phyloP scores from a whole-genome alignment of 2,113 vertebrate species.

The Nettapus auritus region DNA sequence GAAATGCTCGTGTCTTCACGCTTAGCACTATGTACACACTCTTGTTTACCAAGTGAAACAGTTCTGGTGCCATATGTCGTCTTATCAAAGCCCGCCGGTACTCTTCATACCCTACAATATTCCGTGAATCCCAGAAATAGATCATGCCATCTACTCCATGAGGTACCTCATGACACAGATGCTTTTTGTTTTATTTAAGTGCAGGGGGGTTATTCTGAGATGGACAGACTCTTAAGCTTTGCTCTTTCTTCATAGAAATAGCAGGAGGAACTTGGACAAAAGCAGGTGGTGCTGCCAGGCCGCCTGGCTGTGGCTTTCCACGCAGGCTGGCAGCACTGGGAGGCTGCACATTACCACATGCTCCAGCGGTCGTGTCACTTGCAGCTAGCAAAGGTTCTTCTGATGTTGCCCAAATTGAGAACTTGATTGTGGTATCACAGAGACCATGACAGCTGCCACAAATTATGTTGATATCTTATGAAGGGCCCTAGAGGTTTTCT shows the following conservation, averaged over 20 bases:
- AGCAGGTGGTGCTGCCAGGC: not conserved
- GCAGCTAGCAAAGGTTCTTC: not conserved
- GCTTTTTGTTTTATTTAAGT: conserved; percentile 41
- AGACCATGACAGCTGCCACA: conserved; percentile 11
- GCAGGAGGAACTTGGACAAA: conserved; percentile 31
- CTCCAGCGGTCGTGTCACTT: not conserved
- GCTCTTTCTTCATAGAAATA: conserved; percentile 21
- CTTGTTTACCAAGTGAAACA: conserved; percentile 13
- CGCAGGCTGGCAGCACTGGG: not conserved
- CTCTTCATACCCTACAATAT: not conserved
- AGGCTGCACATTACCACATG: not conserved
- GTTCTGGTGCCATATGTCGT: conserved; percentile 8
- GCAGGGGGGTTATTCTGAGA: not conserved
- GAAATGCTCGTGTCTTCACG: conserved; percentile 14
- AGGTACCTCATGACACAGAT: conserved; percentile 34
- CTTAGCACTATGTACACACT: not conserved
- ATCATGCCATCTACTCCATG: conserved; percentile 16
- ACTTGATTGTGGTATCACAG: not conserved
- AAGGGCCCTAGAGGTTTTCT: not conserved
- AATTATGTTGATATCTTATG: not conserved
- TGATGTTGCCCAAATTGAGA: not conserved
- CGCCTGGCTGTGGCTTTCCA: not conserved
- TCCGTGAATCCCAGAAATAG: conserved; percentile 33
- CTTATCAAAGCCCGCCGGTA: conserved; percentile 3
- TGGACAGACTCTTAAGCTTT: not conserved